Evolutionary conservation across 1,140 invertebrate genomes (phyloP).

Genomic region (Zelostemma sp.): DNA sequence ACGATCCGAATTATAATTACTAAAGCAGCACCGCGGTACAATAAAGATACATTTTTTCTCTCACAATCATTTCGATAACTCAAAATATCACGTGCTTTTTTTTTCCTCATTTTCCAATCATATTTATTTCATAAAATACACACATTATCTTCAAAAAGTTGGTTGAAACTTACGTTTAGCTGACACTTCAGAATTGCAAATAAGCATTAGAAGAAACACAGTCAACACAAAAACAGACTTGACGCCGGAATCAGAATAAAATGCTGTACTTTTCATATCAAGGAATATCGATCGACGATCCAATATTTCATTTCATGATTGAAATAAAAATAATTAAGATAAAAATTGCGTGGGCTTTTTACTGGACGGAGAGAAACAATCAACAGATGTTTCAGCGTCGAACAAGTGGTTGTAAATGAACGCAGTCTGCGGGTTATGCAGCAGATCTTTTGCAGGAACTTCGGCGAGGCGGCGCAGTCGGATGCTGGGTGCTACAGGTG

Average conservation of each 20-base stretch:
- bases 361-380: slow-evolving; percentile 22
- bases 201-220: slow-evolving; percentile 31
- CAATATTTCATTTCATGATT: slow-evolving; percentile 1
- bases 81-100: too few relatives aligned
- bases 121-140: too few relatives aligned
- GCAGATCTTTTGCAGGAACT: slow-evolving; percentile 52
- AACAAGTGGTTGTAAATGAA: slow-evolving; percentile 62
- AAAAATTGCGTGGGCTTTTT: not conserved
- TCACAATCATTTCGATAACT: too few relatives aligned
- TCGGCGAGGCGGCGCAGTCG: slow-evolving; percentile 55
- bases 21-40: too few relatives aligned
- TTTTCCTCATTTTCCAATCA: too few relatives aligned
- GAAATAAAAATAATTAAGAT: slow-evolving; percentile 4
- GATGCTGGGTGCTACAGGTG: slow-evolving; percentile 41
- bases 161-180: slow-evolving; percentile 50
- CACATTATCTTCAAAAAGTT: too few relatives aligned
- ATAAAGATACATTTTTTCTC: too few relatives aligned
- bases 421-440: slow-evolving; percentile 47
- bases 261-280: slow-evolving; percentile 37
- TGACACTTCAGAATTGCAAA: slow-evolving; percentile 22
- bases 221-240: slow-evolving; percentile 23
- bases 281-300: not conserved
- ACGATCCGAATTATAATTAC: too few relatives aligned
- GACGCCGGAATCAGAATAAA: slow-evolving; percentile 33
- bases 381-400: slow-evolving; percentile 50